Conservation (phyloP, 2,888 invertebrate genomes). For the Ferdinandea cuprea region DNA sequence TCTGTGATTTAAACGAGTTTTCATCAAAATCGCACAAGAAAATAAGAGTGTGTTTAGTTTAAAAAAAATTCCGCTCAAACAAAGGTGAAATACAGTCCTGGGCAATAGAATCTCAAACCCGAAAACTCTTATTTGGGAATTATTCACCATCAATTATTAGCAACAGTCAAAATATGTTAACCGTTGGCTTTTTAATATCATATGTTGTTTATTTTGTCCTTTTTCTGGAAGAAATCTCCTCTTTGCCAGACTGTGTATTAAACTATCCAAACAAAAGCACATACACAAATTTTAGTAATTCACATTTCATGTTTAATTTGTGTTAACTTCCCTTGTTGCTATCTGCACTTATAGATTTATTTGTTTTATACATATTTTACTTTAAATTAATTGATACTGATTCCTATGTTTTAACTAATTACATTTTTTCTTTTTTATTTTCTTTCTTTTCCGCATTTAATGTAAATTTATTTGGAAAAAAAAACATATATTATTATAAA, state of each 20-base stretch:
- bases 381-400: slow-evolving; percentile 73
- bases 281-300: slow-evolving; percentile 13
- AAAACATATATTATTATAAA: slow-evolving; percentile 69
- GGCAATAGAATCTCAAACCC: background rate
- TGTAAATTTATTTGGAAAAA: slow-evolving; percentile 75
- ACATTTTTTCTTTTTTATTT: slow-evolving; percentile 76
- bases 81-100: too few relatives aligned
- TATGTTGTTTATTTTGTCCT: background rate
- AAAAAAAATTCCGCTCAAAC: too few relatives aligned
- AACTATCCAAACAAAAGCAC: slow-evolving; percentile 51
- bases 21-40: too few relatives aligned
- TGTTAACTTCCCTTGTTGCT: slow-evolving; percentile 34
- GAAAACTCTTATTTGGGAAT: too few relatives aligned
- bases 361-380: slow-evolving; percentile 72
- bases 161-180: background rate
- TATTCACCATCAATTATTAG: background rate
- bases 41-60: too few relatives aligned
- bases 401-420: slow-evolving; percentile 77
- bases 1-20: too few relatives aligned
- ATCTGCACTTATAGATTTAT: slow-evolving; percentile 65
- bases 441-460: slow-evolving; percentile 76
- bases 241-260: background rate
- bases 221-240: background rate
- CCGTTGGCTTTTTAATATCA: background rate
- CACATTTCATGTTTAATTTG: slow-evolving; percentile 30